A percentile compares a stretch with the other conserved stretches of the same genome.
phyloP scores from a whole-genome alignment of 92 coral and sea anemone species.

The Palythoa grandis region DNA sequence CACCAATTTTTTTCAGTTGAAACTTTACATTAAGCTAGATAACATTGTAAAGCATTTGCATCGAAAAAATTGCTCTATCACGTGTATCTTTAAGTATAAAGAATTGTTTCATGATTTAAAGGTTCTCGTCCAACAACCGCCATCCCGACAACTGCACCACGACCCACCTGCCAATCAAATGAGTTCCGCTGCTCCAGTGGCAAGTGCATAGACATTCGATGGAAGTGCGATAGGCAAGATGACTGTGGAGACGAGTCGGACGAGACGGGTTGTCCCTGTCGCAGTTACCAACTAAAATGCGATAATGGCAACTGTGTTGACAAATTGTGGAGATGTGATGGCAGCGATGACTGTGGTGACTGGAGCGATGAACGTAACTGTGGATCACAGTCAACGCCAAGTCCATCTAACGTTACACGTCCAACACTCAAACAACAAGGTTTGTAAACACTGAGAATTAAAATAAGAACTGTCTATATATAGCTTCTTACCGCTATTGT shows the following conservation, averaged over 20 bases:
- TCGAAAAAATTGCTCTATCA: neutral
- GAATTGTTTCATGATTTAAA: neutral
- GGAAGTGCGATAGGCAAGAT: conserved; percentile 74
- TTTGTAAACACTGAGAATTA: neutral
- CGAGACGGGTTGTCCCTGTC: conserved; percentile 86
- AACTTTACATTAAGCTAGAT: neutral
- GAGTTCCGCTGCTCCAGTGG: conserved; percentile 79
- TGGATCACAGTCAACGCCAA: neutral
- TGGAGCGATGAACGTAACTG: conserved; percentile 89
- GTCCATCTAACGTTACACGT: conserved; percentile 2
- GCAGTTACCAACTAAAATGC: conserved; percentile 61
- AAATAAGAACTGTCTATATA: neutral
- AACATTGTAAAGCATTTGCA: neutral
- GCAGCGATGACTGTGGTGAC: conserved; percentile 86
- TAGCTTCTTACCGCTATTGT: no score
- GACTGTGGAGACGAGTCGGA: conserved; percentile 93
- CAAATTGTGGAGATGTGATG: conserved; percentile 77
- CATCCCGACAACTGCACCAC: conserved; percentile 46
- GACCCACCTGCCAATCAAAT: conserved; percentile 43
- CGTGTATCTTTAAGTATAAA: neutral
- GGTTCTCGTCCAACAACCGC: conserved; percentile 27
- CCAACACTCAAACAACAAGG: conserved; percentile 24
- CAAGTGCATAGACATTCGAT: conserved; percentile 58
- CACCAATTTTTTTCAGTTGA: neutral
- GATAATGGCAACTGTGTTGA: conserved; percentile 76